Evolutionary conservation across 37 sponge, comb jelly and placozoan species (phyloP).

Genomic region (Eunapius fragilis): DNA sequence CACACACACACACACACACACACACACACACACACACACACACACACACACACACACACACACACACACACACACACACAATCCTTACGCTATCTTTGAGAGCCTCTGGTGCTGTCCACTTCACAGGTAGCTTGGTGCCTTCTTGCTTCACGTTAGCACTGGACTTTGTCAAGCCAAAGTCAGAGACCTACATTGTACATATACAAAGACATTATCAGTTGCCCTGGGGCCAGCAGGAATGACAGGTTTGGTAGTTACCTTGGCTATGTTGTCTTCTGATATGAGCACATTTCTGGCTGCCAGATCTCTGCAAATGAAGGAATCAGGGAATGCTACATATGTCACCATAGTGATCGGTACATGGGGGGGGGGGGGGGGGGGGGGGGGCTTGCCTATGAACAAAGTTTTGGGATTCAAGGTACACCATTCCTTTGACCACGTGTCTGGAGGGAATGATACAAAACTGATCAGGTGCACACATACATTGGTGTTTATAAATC

Average conservation of each 20-base stretch:
- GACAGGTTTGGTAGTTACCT: slow-evolving; percentile 25
- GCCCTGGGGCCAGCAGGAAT: background rate
- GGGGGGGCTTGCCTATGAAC: slow-evolving; percentile 70
- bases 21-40: too few relatives aligned
- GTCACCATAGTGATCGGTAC: background rate
- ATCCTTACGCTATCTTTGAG: slow-evolving; percentile 69
- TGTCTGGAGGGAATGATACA: slow-evolving; percentile 27
- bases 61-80: background rate
- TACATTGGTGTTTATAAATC: background rate
- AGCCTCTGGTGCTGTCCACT: slow-evolving; percentile 94
- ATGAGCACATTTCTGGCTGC: slow-evolving; percentile 92
- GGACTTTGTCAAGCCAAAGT: slow-evolving; percentile 79
- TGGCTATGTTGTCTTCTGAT: slow-evolving; percentile 78
- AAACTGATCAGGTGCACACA: background rate
- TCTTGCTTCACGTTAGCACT: slow-evolving; percentile 45
- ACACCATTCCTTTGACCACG: slow-evolving; percentile 89
- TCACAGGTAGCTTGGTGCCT: slow-evolving; percentile 80
- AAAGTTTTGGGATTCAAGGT: slow-evolving; percentile 80
- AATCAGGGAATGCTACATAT: background rate
- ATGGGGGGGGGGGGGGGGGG: background rate
- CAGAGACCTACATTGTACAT: slow-evolving; percentile 63
- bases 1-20: too few relatives aligned
- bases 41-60: background rate
- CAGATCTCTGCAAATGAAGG: slow-evolving; percentile 64
- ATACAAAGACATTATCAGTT: background rate